phyloP scores from a whole-genome alignment of 2,797 vertebrate species.

The Anisognathus igniventris region DNA sequence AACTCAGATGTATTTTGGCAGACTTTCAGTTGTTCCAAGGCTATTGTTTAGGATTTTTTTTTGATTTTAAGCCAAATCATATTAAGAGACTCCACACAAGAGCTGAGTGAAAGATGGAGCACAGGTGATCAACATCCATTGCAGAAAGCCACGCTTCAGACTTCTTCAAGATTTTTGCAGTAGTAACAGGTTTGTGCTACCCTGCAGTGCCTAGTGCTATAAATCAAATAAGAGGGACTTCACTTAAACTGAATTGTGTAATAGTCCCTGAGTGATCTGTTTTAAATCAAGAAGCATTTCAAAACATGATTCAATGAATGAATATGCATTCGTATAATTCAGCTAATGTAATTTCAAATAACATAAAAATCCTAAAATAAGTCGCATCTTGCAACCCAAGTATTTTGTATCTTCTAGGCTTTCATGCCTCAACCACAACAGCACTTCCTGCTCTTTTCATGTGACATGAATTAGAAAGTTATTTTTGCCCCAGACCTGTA shows the following conservation, averaged over 20 bases:
- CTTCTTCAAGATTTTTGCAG: not conserved
- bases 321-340: accelerated
- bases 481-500: not conserved
- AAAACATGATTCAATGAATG: not conserved
- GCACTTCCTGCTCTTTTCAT: not conserved
- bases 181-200: not conserved
- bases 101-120: not conserved
- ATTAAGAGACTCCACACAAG: not conserved
- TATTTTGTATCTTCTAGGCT: not conserved
- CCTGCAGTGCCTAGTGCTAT: not conserved
- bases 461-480: not conserved
- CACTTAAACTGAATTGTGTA: not conserved
- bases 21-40: not conserved
- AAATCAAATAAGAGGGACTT: not conserved
- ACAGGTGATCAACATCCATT: not conserved
- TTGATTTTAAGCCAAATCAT: slow-evolving; percentile 10
- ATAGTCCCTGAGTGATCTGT: not conserved
- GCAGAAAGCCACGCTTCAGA: not conserved
- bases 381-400: not conserved
- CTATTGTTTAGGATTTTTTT: not conserved
- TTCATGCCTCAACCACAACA: not conserved
- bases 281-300: not conserved
- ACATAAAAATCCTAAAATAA: not conserved
- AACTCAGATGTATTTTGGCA: slow-evolving; percentile 3
- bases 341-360: not conserved